Percentiles rank a stretch among this genome's conserved stretches.
Evolutionary conservation across 2,888 invertebrate genomes (phyloP).

Genomic region (Onchidella celtica): DNA sequence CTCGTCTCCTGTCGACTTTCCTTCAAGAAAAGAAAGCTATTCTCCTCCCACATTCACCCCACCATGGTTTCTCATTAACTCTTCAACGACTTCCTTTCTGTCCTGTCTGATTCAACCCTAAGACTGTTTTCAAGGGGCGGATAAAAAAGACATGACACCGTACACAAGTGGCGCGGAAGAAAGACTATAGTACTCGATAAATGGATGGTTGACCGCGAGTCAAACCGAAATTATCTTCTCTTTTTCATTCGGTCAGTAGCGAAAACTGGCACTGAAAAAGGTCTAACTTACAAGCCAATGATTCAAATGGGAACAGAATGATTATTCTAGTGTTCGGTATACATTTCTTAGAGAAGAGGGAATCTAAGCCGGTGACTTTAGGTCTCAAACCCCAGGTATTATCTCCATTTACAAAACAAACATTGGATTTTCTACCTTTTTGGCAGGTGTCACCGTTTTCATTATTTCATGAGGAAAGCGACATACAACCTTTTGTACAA

Average conservation of each 20-base stretch:
- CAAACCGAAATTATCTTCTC: constrained; percentile 2
- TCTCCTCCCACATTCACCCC: neutral
- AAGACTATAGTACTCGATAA: neutral
- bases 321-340: too few species aligned
- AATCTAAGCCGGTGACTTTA: too few species aligned
- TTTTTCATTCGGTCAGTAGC: neutral
- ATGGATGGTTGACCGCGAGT: constrained; percentile 9
- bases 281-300: neutral
- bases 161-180: neutral
- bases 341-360: too few species aligned
- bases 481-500: too few species aligned
- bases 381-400: too few species aligned
- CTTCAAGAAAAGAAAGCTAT: neutral
- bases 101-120: neutral
- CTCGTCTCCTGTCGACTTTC: neutral
- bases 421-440: too few species aligned
- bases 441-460: too few species aligned
- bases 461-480: too few species aligned
- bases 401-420: too few species aligned
- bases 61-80: constrained; percentile 18
- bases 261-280: neutral
- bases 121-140: neutral
- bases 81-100: neutral
- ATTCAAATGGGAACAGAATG: too few species aligned
- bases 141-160: constrained; percentile 29